phyloP scores from a whole-genome alignment of 2,888 invertebrate genomes.

The Craniophora ligustri region DNA sequence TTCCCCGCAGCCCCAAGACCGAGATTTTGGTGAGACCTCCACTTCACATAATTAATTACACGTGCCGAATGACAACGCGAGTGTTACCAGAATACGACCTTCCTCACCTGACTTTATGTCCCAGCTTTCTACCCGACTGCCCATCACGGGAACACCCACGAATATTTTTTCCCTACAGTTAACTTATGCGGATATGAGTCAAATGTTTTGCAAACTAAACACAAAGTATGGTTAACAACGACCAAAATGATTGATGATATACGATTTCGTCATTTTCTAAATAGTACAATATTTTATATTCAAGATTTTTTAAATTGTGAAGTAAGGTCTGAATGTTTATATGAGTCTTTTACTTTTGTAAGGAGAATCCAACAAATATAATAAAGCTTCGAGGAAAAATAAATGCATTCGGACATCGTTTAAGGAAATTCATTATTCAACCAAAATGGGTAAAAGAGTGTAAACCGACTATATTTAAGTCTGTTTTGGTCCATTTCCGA shows the following conservation, averaged over 20 bases:
- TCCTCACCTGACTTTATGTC: constrained; percentile 30
- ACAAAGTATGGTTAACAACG: constrained; percentile 20
- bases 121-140: constrained; percentile 23
- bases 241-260: no score
- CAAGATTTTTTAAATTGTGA: no score
- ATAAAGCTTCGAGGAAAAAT: no score
- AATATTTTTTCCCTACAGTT: constrained; percentile 30
- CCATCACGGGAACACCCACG: constrained; percentile 8
- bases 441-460: no score
- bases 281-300: no score
- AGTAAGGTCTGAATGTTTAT: no score
- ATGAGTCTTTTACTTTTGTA: no score
- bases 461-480: constrained; percentile 9
- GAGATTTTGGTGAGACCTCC: constrained; percentile 45
- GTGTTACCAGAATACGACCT: constrained; percentile 32
- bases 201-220: constrained; percentile 35
- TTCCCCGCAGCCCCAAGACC: constrained; percentile 54
- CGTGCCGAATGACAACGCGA: constrained; percentile 50
- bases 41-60: constrained; percentile 71
- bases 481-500: constrained; percentile 21
- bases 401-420: no score
- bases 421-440: no score
- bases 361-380: no score
- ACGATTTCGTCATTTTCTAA: no score
- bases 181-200: constrained; percentile 27